Base-by-base conservation (phyloP, 2,888 invertebrate species). In the Idaea biselata region DNA sequence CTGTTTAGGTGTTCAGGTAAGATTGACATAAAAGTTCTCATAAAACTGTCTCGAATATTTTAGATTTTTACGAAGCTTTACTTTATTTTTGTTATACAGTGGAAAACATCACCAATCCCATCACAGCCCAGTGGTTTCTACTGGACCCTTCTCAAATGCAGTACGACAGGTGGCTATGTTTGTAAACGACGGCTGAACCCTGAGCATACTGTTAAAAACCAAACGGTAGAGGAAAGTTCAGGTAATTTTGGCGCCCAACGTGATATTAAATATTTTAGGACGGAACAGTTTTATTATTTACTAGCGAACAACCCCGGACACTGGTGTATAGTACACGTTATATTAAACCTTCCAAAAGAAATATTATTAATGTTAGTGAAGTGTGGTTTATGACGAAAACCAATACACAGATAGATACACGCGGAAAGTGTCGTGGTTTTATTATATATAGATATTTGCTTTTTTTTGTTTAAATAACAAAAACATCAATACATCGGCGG, bases 91-190 rank as follows among this genome's bases (percentile, higher is more conserved):
- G 3, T 14, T 62, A 78, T 94, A 1, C 93, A 95, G 86, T 96
- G 96, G 96, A 94, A 93, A 72, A 93, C 94, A 17, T 94, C 95
- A 0, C 94, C 95, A 0, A 92, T 94, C 0, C 94, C 94, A 0
- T 93, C 94, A 63, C 87, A 95, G 59, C 94, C 95, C 0, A 95
- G 96, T 68, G 96, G 96, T 0, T 81, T 96, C 11, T 96, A 95
- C 81, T 96, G 96, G 96, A 94, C 94, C 8, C 86, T 94, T 0
- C 94, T 95, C 72, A 93, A 93, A 70, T 96, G 96, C 77, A 81
- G 90, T 0, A 84, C 91, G 58, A 93, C 94, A 3, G 96, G 95
- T 0, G 96, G 96, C 0, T 96, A 96, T 78, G 94, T 96, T 16
- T 95, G 95, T 85, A 94, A 93, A 74, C 88, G 93, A 18, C 82